phyloP scores from a whole-genome alignment of 2,797 vertebrate genomes.

The Antrozous pallidus region DNA sequence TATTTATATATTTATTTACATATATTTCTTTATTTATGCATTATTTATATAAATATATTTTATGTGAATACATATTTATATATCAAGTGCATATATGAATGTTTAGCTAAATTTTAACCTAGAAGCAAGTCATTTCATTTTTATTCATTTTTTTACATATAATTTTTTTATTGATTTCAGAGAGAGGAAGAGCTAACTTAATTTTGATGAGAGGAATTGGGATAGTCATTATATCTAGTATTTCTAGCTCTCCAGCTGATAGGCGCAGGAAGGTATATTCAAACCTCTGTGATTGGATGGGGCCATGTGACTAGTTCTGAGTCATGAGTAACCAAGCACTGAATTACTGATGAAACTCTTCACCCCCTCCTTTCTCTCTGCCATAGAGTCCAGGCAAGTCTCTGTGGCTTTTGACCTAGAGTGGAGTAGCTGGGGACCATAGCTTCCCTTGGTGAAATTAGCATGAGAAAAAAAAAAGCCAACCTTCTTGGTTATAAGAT shows the following conservation, averaged over 20 bases:
- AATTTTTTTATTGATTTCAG: too few species aligned
- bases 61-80: background rate
- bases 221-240: background rate
- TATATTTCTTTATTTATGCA: background rate
- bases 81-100: background rate
- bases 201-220: background rate
- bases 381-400: background rate
- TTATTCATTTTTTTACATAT: background rate
- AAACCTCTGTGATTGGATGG: background rate
- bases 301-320: background rate
- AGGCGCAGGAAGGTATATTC: background rate
- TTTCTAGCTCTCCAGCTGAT: background rate
- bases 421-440: background rate
- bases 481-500: background rate
- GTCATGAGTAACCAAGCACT: background rate
- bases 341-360: background rate
- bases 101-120: background rate
- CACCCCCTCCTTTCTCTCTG: background rate
- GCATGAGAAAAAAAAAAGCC: background rate
- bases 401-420: background rate
- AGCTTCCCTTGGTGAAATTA: background rate
- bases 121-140: conserved; percentile 16
- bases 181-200: background rate
- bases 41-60: background rate
- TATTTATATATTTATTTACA: background rate